These are phyloP conservation scores for Exephanes ischioxanthus DNA, from an alignment of 2,888 invertebrate species.

Conservation along the genomic window DNA sequence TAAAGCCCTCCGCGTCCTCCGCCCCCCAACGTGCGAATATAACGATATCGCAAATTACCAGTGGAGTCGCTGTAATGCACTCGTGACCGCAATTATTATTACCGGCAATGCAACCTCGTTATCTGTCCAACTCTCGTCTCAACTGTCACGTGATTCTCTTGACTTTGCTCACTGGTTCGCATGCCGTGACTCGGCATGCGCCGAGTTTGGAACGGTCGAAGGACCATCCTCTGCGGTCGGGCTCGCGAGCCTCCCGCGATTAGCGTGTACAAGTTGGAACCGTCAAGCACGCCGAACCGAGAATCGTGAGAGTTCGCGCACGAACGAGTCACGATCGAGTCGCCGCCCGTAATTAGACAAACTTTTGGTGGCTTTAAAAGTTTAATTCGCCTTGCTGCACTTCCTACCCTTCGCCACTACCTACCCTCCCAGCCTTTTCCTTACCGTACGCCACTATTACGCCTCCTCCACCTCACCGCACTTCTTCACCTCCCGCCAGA, in stretches of 20 bases:
- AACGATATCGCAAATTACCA: not conserved
- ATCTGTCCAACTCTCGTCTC: not conserved
- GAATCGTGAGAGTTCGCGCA: conserved; percentile 59
- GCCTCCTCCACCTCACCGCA: conserved; percentile 42
- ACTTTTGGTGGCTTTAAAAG: conserved; percentile 80
- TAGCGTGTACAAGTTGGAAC: conserved; percentile 59
- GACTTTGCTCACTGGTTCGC: not conserved
- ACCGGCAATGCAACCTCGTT: not conserved
- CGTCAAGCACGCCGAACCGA: conserved; percentile 43
- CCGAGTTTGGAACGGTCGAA: conserved; percentile 5
- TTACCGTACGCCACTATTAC: conserved; percentile 56
- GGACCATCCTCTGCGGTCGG: conserved; percentile 18
- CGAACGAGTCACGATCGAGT: conserved; percentile 77
- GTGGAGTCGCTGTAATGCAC: not conserved
- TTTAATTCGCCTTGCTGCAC: conserved; percentile 77
- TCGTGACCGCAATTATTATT: not conserved
- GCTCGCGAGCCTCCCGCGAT: conserved; percentile 41
- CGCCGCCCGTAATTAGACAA: conserved; percentile 80
- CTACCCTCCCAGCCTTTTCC: conserved; percentile 10
- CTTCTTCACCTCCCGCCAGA: conserved; percentile 57
- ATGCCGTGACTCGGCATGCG: not conserved
- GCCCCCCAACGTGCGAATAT: not conserved
- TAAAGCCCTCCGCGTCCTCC: conserved; percentile 46
- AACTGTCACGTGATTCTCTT: not conserved
- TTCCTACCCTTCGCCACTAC: conserved; percentile 7